These are phyloP conservation scores for Cochlearius cochlearius DNA, from an alignment of 2,113 vertebrate species.

Conservation along the genomic window DNA sequence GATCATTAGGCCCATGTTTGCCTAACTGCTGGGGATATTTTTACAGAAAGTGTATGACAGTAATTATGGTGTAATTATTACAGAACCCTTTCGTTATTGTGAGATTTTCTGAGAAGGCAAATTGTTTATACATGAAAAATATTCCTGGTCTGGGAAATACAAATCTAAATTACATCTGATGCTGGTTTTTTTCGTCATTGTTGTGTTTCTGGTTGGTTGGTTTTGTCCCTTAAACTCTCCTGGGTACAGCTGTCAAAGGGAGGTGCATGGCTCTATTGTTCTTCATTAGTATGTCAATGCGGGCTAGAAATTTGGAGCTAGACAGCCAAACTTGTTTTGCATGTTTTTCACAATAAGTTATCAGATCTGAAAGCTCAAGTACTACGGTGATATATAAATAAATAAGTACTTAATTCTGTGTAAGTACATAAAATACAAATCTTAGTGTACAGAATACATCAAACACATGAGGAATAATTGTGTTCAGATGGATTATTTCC, in stretches of 20 bases:
- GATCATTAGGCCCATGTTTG: slow-evolving; percentile 38
- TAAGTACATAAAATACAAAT: not conserved
- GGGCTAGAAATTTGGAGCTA: not conserved
- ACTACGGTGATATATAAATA: not conserved
- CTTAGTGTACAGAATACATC: not conserved
- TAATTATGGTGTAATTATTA: not conserved
- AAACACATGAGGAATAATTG: not conserved
- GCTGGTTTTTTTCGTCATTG: not conserved
- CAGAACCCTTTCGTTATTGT: not conserved
- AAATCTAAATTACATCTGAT: not conserved
- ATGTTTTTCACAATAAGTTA: not conserved
- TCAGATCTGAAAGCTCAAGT: not conserved
- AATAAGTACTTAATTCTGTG: not conserved
- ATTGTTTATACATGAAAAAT: not conserved
- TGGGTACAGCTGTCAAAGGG: not conserved
- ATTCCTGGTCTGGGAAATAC: not conserved
- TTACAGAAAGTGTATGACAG: not conserved
- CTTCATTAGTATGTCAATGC: not conserved
- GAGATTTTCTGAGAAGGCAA: not conserved
- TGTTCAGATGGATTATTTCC: not conserved
- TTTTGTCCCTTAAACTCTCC: not conserved
- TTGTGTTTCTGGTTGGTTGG: not conserved
- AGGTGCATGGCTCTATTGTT: not conserved
- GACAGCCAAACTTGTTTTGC: not conserved
- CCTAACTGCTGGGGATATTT: slow-evolving; percentile 26